phyloP scores from a whole-genome alignment of 2,888 invertebrate species.

The Aleiodes alternator region DNA sequence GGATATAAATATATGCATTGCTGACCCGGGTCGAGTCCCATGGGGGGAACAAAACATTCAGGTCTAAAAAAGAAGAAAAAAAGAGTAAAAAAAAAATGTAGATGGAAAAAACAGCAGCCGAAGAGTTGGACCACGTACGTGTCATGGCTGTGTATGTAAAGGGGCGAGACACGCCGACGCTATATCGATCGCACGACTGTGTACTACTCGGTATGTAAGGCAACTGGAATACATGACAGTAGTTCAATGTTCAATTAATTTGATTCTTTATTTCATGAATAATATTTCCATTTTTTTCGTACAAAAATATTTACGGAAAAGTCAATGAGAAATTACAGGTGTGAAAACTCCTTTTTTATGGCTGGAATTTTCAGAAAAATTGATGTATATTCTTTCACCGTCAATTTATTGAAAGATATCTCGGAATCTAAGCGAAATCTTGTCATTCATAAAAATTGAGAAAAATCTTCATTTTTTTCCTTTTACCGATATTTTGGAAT shows the following conservation, averaged over 20 bases:
- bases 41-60: slow-evolving; percentile 32
- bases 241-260: background rate
- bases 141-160: slow-evolving; percentile 27
- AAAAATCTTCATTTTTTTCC: no score
- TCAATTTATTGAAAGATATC: no score
- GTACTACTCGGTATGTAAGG: slow-evolving; percentile 44
- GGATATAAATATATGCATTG: slow-evolving; percentile 19
- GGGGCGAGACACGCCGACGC: slow-evolving; percentile 39
- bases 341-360: no score
- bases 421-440: no score
- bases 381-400: no score
- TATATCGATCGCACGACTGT: slow-evolving; percentile 44
- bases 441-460: no score
- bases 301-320: no score
- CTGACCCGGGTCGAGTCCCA: slow-evolving; percentile 46
- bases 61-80: slow-evolving; percentile 28
- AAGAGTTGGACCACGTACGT: slow-evolving; percentile 27
- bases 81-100: slow-evolving; percentile 20
- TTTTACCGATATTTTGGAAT: no score
- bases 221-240: slow-evolving; percentile 26
- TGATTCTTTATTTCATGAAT: background rate
- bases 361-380: no score
- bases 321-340: no score
- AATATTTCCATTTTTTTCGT: background rate
- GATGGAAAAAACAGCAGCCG: slow-evolving; percentile 1